Conservation (phyloP, 1,140 invertebrate genomes). For the Colletes latitarsis region DNA sequence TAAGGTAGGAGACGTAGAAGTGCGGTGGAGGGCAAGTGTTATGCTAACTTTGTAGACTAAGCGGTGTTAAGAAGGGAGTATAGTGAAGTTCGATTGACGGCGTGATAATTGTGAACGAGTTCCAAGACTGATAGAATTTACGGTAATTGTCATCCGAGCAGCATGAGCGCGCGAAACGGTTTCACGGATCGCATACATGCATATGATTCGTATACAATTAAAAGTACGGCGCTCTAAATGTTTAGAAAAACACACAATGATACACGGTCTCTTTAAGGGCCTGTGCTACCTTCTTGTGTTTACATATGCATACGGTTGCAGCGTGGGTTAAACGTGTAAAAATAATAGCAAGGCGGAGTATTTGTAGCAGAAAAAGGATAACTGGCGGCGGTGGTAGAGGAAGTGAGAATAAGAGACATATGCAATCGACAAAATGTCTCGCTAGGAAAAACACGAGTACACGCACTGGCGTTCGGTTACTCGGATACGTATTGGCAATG, state of each 20-base stretch:
- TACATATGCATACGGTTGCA: constrained; percentile 13
- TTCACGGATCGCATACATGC: constrained; percentile 1
- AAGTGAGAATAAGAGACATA: constrained; percentile 17
- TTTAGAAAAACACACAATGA: constrained; percentile 21
- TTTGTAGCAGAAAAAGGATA: constrained; percentile 33
- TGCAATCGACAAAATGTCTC: constrained; percentile 33
- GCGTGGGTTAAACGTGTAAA: not conserved
- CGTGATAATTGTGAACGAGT: constrained; percentile 20
- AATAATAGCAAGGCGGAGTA: constrained; percentile 25
- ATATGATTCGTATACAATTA: constrained; percentile 17
- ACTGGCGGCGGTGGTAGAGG: constrained; percentile 3
- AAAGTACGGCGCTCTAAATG: constrained; percentile 13
- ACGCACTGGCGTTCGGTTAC: not conserved
- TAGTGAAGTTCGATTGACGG: constrained; percentile 43
- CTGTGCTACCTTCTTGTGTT: constrained; percentile 8
- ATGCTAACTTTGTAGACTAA: constrained; percentile 9
- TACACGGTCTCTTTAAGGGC: constrained; percentile 5
- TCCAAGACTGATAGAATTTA: constrained; percentile 39
- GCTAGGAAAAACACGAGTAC: constrained; percentile 1
- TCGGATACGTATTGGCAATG: not conserved
- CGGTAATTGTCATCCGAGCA: constrained; percentile 22
- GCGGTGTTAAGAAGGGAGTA: constrained; percentile 23
- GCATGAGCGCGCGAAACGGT: constrained; percentile 13
- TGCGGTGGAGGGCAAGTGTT: constrained; percentile 25
- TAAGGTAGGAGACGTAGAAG: constrained; percentile 35